Evolutionary conservation across 2,113 vertebrate species (phyloP).

Genomic region (Otocyon megalotis): DNA sequence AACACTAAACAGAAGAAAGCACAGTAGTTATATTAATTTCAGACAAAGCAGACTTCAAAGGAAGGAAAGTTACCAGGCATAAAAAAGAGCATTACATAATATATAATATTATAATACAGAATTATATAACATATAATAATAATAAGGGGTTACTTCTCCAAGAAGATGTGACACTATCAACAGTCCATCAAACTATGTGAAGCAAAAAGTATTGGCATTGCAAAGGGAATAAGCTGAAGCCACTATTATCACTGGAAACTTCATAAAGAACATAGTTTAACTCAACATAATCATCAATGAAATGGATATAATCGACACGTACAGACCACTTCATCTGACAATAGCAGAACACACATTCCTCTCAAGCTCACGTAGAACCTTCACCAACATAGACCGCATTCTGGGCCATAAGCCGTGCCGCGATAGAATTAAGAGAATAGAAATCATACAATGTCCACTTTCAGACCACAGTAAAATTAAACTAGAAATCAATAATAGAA

Average conservation of each 20-base stretch:
- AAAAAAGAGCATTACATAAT: neutral
- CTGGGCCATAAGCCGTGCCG: neutral
- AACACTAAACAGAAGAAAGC: neutral
- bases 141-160: neutral
- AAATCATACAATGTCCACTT: neutral
- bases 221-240: neutral
- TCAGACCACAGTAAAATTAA: neutral
- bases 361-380: neutral
- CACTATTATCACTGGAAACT: neutral
- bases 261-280: neutral
- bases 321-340: neutral
- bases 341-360: neutral
- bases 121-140: neutral
- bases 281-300: neutral
- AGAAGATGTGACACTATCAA: neutral
- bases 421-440: neutral
- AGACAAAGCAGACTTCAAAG: neutral
- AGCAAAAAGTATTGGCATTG: neutral
- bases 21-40: neutral
- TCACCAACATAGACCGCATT: neutral
- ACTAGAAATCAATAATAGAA: neutral
- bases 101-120: neutral
- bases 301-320: neutral
- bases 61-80: neutral
- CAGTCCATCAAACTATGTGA: neutral